Evolutionary conservation across 2,113 vertebrate genomes (phyloP), one percentile per base, ranked within the genome.

Genomic region (Acinonyx jubatus): DNA sequence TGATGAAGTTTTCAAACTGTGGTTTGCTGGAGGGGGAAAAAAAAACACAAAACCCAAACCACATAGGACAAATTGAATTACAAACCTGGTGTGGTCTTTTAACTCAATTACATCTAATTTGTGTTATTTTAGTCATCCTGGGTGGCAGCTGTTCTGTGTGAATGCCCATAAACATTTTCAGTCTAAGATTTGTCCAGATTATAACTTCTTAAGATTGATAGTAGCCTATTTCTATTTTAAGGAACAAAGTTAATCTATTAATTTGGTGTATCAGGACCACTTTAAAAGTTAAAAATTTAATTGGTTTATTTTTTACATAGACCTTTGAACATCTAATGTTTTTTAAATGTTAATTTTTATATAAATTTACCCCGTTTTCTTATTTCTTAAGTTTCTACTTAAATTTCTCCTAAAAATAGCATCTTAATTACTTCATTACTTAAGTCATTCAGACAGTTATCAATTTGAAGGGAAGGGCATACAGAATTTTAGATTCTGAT

Each of bases 41-140:
- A 50, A 81, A 21, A 86, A 89, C 4, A 25, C 89, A 69, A 89
- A 97, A 94, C 81, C 76, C 74, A 97, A 97, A 98, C 98, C 96
- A 13, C 96, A 89, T 91, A 96, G 97, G 92, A 97, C 97, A 98
- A 98, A 98, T 98, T 97, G 96, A 98, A 98, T 98, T 97, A 98
- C 95, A 97, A 98, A 98, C 97, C 96, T 98, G 95, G 97, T 98
- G 98, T 98, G 97, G 98, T 98, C 97, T 95, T 97, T 98, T 97
- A 98, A 98, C 95, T 98, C 97, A 98, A 88, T 98, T 98, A 98
- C 88, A 76, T 96, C 95, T 98, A 98, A 98, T 98, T 98, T 97
- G 88, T 98, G 98, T 98, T 98, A 97, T 98, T 98, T 98, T 95
- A 98, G 97, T 96, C 97, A 95, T 98, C 97, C 95, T 98, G 98